Percentiles rank a stretch among this genome's conserved stretches.
Evolutionary conservation across 2,888 invertebrate species (phyloP).

Genomic region (Perizoma flavofasciatum): DNA sequence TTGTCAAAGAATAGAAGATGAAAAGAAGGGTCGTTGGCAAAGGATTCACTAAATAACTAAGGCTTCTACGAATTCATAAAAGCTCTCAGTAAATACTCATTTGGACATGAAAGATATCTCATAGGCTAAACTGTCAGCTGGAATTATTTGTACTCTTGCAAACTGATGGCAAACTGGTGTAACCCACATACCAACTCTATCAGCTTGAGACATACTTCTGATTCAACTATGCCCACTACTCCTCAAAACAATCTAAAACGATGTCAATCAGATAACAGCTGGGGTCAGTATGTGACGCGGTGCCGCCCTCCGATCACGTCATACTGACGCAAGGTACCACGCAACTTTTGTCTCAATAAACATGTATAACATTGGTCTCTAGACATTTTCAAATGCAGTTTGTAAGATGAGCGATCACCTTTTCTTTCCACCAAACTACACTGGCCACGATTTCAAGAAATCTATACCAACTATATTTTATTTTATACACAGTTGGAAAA

Average conservation of each 20-base stretch:
- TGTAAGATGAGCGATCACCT: not conserved
- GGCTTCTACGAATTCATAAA: not conserved
- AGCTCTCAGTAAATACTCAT: not conserved
- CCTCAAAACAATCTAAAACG: conserved; percentile 12
- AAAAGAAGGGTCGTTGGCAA: too few relatives aligned
- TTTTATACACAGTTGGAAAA: too few relatives aligned
- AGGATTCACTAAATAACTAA: too few relatives aligned
- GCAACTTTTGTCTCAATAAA: conserved; percentile 3
- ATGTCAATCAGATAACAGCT: conserved; percentile 18
- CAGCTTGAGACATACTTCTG: too few relatives aligned
- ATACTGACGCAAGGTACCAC: conserved; percentile 12
- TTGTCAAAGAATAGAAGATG: not conserved
- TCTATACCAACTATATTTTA: too few relatives aligned
- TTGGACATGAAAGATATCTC: too few relatives aligned
- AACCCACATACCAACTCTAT: too few relatives aligned
- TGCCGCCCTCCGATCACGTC: conserved; percentile 9
- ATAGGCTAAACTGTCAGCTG: too few relatives aligned
- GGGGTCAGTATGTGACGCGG: conserved; percentile 15
- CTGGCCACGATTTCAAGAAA: too few relatives aligned
- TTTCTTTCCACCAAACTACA: too few relatives aligned
- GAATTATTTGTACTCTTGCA: too few relatives aligned
- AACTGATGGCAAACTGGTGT: too few relatives aligned
- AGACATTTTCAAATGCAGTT: not conserved
- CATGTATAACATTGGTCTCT: not conserved
- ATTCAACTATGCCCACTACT: not conserved